These are phyloP conservation scores for Himalopsyche kuldschensis DNA, from an alignment of 2,888 invertebrate genomes.

Conservation along the genomic window DNA sequence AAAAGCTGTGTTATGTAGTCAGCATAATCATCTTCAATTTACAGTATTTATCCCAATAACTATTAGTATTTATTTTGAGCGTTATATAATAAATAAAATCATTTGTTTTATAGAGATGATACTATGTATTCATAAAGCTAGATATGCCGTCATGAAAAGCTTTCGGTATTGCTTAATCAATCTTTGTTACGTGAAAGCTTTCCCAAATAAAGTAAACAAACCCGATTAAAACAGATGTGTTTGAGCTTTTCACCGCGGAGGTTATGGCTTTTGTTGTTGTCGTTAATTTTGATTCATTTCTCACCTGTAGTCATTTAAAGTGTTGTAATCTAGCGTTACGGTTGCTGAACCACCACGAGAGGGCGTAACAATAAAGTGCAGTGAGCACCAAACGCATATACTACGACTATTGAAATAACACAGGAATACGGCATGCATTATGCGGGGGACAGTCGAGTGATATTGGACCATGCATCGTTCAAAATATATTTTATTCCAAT, in stretches of 20 bases:
- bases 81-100: too few relatives aligned
- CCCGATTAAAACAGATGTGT: neutral
- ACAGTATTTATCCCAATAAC: too few relatives aligned
- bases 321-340: neutral
- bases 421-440: neutral
- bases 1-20: too few relatives aligned
- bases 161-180: neutral
- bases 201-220: neutral
- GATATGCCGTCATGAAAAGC: neutral
- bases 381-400: neutral
- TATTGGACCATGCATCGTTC: too few relatives aligned
- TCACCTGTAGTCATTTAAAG: neutral
- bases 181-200: neutral
- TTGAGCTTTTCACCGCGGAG: neutral
- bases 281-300: neutral
- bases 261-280: neutral
- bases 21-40: too few relatives aligned
- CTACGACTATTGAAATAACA: neutral
- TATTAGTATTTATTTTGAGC: too few relatives aligned
- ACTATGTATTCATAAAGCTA: neutral
- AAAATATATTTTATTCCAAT: too few relatives aligned
- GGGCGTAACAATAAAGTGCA: neutral
- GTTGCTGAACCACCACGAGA: neutral
- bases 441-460: neutral
- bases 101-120: neutral